A percentile compares a stretch with the other conserved stretches of the same genome.
phyloP scores from a whole-genome alignment of 2,113 vertebrate species.

The Lynx canadensis region DNA sequence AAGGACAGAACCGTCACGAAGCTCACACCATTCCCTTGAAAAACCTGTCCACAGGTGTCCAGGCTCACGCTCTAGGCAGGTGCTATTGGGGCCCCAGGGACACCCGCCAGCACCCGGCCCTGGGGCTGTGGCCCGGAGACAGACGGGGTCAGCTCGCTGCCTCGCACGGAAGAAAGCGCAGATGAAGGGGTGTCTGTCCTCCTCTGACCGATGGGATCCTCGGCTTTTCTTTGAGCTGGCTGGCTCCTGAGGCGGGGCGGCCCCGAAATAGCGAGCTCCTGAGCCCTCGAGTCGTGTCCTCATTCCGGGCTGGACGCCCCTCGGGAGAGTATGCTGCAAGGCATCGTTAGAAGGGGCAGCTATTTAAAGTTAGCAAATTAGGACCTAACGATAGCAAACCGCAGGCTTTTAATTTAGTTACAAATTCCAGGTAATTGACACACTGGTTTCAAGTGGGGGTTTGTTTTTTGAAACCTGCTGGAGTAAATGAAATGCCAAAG shows the following conservation, averaged over 20 bases:
- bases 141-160: neutral
- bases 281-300: neutral
- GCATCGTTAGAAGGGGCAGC: neutral
- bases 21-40: neutral
- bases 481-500: neutral
- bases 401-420: neutral
- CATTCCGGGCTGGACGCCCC: neutral
- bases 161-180: neutral
- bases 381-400: neutral
- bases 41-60: neutral
- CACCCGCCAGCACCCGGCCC: too few relatives aligned
- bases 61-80: rapidly evolving
- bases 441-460: neutral
- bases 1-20: neutral
- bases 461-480: neutral
- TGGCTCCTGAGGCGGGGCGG: neutral
- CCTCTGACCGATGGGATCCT: neutral
- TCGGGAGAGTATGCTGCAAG: neutral
- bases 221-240: neutral
- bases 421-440: neutral
- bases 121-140: too few relatives aligned
- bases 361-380: neutral
- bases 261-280: neutral
- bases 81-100: neutral
- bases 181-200: neutral